Conservation (phyloP, 2,888 invertebrate genomes). For the Stenchaetothrips biformis region DNA sequence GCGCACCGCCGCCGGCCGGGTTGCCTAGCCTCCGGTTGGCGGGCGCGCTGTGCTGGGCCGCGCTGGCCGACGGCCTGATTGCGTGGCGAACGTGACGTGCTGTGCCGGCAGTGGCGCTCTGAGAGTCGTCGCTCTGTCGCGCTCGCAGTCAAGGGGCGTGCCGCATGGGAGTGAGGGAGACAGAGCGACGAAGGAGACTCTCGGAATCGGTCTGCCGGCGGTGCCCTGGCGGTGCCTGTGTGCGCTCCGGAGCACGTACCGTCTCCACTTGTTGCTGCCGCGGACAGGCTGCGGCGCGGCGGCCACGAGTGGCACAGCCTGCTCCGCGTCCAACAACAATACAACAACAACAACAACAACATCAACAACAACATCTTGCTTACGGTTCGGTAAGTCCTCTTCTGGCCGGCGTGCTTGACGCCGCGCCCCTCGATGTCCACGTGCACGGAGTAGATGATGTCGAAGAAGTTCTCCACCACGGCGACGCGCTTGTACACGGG, state of each 20-base stretch:
- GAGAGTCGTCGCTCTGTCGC: background rate
- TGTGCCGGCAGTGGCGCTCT: background rate
- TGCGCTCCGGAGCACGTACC: background rate
- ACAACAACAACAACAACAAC: too few relatives aligned
- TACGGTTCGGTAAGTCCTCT: slow-evolving; percentile 92
- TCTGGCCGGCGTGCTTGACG: slow-evolving; percentile 94
- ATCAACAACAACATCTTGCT: slow-evolving; percentile 43
- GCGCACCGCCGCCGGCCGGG: background rate
- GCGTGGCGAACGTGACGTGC: background rate
- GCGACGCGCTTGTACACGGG: slow-evolving; percentile 87
- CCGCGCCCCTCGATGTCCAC: slow-evolving; percentile 88
- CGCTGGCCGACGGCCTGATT: background rate
- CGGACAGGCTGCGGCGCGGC: background rate
- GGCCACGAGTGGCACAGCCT: background rate
- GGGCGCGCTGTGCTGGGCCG: background rate
- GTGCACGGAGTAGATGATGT: slow-evolving; percentile 93
- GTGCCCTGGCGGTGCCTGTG: background rate
- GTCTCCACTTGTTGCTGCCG: slow-evolving; percentile 12
- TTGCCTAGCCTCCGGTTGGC: background rate
- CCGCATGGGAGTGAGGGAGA: too few relatives aligned
- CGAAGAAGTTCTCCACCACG: slow-evolving; percentile 95
- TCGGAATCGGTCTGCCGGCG: too few relatives aligned
- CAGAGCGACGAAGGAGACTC: too few relatives aligned
- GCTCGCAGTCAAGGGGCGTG: too few relatives aligned
- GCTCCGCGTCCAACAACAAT: too few relatives aligned